Conservation (phyloP, 2,888 invertebrate genomes). For the Helobdella robusta region DNA sequence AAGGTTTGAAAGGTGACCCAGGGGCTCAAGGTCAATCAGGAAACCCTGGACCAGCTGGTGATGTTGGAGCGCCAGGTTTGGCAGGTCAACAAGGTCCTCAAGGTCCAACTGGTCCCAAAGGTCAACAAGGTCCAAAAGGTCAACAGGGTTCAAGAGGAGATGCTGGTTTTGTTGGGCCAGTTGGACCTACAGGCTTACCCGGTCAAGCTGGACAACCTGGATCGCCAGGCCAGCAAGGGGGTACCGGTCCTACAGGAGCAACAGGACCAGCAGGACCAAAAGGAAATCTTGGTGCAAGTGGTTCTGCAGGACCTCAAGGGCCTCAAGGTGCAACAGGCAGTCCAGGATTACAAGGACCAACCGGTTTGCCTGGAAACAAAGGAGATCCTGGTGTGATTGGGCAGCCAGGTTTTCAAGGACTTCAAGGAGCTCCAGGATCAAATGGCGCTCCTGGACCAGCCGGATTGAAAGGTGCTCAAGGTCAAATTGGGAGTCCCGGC, state of each 20-base stretch:
- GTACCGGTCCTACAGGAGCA: conserved; percentile 28
- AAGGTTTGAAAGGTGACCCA: conserved; percentile 5
- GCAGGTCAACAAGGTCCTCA: conserved; percentile 1
- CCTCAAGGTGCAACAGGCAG: conserved; percentile 20
- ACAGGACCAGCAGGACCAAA: conserved; percentile 24
- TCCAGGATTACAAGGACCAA: conserved; percentile 14
- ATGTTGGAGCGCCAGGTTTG: conserved; percentile 2
- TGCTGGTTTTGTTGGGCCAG: conserved; percentile 27
- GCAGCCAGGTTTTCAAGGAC: conserved; percentile 48
- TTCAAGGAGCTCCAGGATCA: conserved; percentile 38
- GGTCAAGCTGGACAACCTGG: conserved; percentile 29
- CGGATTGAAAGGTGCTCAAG: conserved; percentile 7
- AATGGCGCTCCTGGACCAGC: conserved; percentile 9
- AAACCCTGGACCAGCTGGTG: conserved; percentile 7
- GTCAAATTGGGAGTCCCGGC: conserved; percentile 18
- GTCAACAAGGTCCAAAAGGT: conserved; percentile 21
- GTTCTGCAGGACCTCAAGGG: conserved; percentile 31
- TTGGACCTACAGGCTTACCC: conserved; percentile 27
- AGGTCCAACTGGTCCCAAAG: conserved; percentile 20
- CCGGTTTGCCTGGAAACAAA: conserved; percentile 32
- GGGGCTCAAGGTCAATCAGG: conserved; percentile 25
- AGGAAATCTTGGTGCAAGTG: conserved; percentile 33
- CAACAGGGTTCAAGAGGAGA: conserved; percentile 45
- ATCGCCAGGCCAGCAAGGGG: conserved; percentile 28
- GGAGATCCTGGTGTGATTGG: conserved; percentile 55